Base-by-base conservation (phyloP, 2,797 vertebrate species). In the Staurois parvus region DNA sequence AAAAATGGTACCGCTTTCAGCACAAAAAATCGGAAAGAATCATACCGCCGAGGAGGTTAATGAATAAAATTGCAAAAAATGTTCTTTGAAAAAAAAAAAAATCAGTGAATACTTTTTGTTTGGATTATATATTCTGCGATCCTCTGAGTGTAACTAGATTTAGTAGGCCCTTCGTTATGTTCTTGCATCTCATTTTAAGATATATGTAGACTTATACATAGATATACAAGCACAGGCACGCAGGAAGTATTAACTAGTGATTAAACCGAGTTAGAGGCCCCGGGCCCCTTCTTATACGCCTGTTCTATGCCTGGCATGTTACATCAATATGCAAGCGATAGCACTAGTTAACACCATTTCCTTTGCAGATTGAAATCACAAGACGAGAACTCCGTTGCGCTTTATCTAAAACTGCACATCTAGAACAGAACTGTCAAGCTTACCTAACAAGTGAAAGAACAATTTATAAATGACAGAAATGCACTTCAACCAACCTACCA, bases 201-300 rank as follows among this genome's bases (percentile, higher is more conserved):
- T 52, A 3, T 19, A 52, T 17, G 12, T 52, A 52, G 0, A 19
- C 17, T 52, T 13, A 52, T 52, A 52, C 48, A 52, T 52, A 52
- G 1, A 19, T 13, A 17, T 52, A 52, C 48, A 19, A 19, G 48
- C 52, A 59, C 52, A 59, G 52, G 52, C 52, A 59, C 52, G 8
- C 76, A 86, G 85, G 80, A 86, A 86, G 79, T 83, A 76, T 79
- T 68, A 86, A 67, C 45, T 34, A 40, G 48, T 48, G 75, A 86
- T 74, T 83, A 72, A 48, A 81, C 32, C 30, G 11, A 66, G 28
- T 74, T 28, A 72, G 69, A 70, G 30, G 10, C 72, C 48, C 42
- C 45, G 84, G 72, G 83, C 64, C 37, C 68, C 70, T 30, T 78
- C 52, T 56, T 59, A 29, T 15, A 77, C 45, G 32, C 56, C 30